phyloP scores from a whole-genome alignment of 2,888 invertebrate species.

The Drosophila niveifrons region DNA sequence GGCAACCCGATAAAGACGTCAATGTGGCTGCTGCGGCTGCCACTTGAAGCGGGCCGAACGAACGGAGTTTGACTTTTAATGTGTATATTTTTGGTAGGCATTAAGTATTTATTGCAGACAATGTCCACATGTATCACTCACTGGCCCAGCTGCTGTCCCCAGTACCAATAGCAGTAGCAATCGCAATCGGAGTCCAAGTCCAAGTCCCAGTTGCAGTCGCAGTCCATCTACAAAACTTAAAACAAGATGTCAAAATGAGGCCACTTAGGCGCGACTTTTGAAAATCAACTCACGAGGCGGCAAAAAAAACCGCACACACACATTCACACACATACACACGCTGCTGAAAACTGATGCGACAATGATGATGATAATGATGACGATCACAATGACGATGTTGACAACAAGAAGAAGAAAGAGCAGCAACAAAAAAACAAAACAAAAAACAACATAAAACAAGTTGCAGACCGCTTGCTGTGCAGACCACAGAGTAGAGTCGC shows the following conservation, averaged over 20 bases:
- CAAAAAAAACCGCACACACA: constrained; percentile 44
- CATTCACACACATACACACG: not conserved
- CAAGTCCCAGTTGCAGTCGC: not conserved
- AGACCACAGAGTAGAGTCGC: constrained; percentile 40
- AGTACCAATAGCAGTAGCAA: constrained; percentile 4
- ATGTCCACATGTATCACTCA: constrained; percentile 76
- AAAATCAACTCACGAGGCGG: constrained; percentile 69
- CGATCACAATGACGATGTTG: constrained; percentile 29
- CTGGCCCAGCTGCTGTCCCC: constrained; percentile 36
- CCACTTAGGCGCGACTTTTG: constrained; percentile 78
- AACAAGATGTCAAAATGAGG: constrained; percentile 80
- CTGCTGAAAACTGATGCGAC: constrained; percentile 46
- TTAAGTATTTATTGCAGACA: constrained; percentile 79
- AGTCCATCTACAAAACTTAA: constrained; percentile 25
- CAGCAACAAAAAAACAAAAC: constrained; percentile 4
- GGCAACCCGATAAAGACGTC: constrained; percentile 53
- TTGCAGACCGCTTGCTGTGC: constrained; percentile 71
- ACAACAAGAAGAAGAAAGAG: constrained; percentile 2
- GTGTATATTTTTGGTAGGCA: constrained; percentile 76
- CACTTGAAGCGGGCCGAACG: constrained; percentile 11
- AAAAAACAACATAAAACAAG: constrained; percentile 38
- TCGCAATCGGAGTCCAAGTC: constrained; percentile 9
- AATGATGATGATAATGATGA: constrained; percentile 36
- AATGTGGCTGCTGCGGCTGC: constrained; percentile 52
- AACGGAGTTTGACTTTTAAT: constrained; percentile 67